phyloP scores from a whole-genome alignment of 64 coral and sea anemone species.

The Orbicella faveolata region DNA sequence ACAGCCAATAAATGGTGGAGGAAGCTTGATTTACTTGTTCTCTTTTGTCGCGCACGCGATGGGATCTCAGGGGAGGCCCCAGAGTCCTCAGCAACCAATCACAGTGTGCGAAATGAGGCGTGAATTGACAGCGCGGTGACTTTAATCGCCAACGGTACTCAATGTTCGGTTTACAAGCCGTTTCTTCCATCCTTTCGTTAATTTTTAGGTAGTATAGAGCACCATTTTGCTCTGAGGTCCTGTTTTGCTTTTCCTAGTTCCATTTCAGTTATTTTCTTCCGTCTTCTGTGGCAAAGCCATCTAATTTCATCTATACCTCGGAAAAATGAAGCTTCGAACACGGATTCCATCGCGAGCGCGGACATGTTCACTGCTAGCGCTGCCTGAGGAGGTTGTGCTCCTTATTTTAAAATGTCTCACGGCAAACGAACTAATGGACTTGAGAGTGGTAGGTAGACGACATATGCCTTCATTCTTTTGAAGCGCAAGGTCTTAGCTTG shows the following conservation, averaged over 20 bases:
- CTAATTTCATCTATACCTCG: neutral
- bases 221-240: neutral
- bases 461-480: neutral
- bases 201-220: neutral
- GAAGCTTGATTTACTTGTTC: neutral
- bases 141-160: conserved; percentile 48
- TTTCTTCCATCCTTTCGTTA: neutral
- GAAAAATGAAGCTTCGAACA: conserved; percentile 61
- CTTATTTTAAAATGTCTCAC: conserved; percentile 75
- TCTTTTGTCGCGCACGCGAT: conserved; percentile 1
- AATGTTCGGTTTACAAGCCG: neutral
- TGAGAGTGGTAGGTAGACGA: conserved; percentile 73
- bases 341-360: conserved; percentile 43
- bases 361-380: conserved; percentile 37
- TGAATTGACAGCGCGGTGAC: conserved; percentile 30
- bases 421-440: conserved; percentile 62
- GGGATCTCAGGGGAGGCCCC: conserved; percentile 65
- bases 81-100: conserved; percentile 63
- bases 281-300: neutral
- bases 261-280: neutral
- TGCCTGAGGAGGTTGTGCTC: conserved; percentile 86
- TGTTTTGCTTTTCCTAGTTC: neutral
- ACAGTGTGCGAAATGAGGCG: conserved; percentile 8
- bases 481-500: neutral
- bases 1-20: neutral